Conservation (phyloP, 2,888 invertebrate genomes). For the Belgica antarctica region DNA sequence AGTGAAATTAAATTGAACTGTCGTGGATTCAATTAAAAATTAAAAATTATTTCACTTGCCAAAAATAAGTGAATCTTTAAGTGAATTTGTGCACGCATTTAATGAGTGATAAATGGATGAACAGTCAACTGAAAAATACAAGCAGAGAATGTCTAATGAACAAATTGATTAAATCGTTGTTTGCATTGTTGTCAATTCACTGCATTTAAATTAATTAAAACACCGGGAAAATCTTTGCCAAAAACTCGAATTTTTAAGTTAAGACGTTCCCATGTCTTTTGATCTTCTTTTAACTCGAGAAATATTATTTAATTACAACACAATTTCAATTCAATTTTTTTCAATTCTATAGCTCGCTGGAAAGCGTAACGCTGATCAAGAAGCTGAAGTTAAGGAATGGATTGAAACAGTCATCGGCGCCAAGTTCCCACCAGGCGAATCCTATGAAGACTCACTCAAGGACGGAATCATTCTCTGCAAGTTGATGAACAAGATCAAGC, state of each 20-base stretch:
- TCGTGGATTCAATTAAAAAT: too few relatives aligned
- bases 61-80: not conserved
- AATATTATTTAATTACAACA: not conserved
- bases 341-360: slow-evolving; percentile 67
- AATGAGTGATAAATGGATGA: too few relatives aligned
- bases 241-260: too few relatives aligned
- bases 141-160: not conserved
- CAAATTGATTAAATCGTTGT: not conserved
- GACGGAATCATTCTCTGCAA: slow-evolving; percentile 92
- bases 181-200: too few relatives aligned
- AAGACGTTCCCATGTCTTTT: not conserved
- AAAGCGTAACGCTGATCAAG: slow-evolving; percentile 78
- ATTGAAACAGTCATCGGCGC: slow-evolving; percentile 82
- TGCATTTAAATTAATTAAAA: too few relatives aligned
- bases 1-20: not conserved
- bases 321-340: not conserved
- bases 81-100: too few relatives aligned
- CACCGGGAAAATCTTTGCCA: too few relatives aligned
- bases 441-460: slow-evolving; percentile 84
- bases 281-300: not conserved
- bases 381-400: slow-evolving; percentile 89
- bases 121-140: too few relatives aligned
- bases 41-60: too few relatives aligned
- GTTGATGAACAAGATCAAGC: slow-evolving; percentile 89
- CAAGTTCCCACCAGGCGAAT: slow-evolving; percentile 78